These are phyloP conservation scores for Podargus strigoides DNA, from an alignment of 2,797 vertebrate species.

Conservation along the genomic window DNA sequence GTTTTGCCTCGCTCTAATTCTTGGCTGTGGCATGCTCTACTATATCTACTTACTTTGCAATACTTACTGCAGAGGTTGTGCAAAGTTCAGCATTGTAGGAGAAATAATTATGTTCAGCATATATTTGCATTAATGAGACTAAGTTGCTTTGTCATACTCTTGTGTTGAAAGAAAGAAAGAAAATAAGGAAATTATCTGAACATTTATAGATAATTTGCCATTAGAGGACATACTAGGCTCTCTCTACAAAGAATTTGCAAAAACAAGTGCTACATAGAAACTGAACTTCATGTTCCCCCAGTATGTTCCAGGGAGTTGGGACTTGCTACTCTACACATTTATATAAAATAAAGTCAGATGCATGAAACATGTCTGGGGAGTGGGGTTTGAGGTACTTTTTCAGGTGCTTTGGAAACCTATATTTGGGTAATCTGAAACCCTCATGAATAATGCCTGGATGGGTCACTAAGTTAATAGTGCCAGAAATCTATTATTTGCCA, in stretches of 20 bases:
- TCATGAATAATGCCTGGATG: not conserved
- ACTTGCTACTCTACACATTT: not conserved
- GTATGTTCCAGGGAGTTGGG: not conserved
- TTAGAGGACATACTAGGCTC: not conserved
- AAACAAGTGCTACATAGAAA: not conserved
- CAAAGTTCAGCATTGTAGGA: not conserved
- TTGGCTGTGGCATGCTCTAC: not conserved
- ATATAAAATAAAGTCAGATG: not conserved
- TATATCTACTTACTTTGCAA: not conserved
- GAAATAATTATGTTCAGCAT: not conserved
- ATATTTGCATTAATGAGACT: not conserved
- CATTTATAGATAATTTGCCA: not conserved
- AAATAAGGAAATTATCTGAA: not conserved
- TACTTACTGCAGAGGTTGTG: not conserved
- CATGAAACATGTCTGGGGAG: not conserved
- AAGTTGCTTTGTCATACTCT: not conserved
- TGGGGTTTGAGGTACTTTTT: not conserved
- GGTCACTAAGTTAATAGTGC: not conserved
- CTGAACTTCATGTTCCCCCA: not conserved
- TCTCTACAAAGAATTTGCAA: not conserved
- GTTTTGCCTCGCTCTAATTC: not conserved
- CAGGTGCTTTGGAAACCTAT: not conserved
- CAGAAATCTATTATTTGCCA: not conserved
- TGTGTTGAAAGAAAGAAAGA: not conserved
- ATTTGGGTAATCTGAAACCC: not conserved